Base-by-base conservation (phyloP, 2,797 vertebrate species). In the Salmo trutta region DNA sequence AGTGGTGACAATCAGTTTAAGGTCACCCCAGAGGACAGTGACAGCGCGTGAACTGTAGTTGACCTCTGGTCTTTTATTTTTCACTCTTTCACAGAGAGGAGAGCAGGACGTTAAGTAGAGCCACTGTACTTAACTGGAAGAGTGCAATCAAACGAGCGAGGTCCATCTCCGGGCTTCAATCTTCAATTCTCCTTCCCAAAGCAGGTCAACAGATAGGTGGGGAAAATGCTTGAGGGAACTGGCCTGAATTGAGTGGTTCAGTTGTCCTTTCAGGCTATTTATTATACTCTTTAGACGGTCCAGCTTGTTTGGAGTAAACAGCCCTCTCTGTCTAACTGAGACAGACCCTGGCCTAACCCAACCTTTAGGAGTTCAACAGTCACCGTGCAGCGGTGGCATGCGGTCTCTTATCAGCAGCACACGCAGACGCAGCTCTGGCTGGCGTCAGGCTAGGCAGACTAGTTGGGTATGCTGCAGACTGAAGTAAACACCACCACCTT, bases 401-500 rank as follows among this genome's bases (percentile, higher is more conserved):
- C 41, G 3, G 41, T 47, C 41, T 88, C 87, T 92, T 89, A 92
- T 91, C 88, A 81, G 86, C 16, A 56, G 80, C 41, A 47, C 41
- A 14, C 2, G 81, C 75, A 84, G 65, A 51, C 85, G 88, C 86
- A 86, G 84, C 83, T 19, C 75, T 90, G 88, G 83, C 75, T 89
- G 88, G 83, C 89, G 84, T 91, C 85, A 53, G 71, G 83, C 16
- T 29, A 79, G 72, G 83, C 76, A 76, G 81, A 82, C 87, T 78
- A 88, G 85, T 85, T 88, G 79, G 65, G 81, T 68, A 47, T 73
- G 33, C 36, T 12, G 65, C 67, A 65, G 14, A 17, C 68, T 17
- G 69, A 64, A 84, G 86, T 88, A 91, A 91, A 89, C 87, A 91
- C 88, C 87, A 88, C 85, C 79, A 64, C 79, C 83, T 86, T 82